These are phyloP conservation scores for Drosophila saltans DNA, from an alignment of 1,140 invertebrate genomes.

Conservation along the genomic window DNA sequence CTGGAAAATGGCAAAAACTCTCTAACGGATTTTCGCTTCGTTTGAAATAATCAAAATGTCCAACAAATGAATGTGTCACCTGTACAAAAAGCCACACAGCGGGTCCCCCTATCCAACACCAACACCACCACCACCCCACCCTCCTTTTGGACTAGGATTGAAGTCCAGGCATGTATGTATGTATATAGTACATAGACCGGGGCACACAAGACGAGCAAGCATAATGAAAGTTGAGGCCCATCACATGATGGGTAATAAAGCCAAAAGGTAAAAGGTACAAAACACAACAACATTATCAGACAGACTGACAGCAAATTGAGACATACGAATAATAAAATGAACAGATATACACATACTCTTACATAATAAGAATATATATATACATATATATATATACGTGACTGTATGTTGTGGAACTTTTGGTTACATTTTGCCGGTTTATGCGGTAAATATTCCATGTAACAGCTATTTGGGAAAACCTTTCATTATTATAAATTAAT, in stretches of 20 bases:
- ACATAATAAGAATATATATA: not conserved
- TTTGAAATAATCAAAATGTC: constrained; percentile 72
- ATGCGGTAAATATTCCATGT: constrained; percentile 6
- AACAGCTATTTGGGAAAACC: not conserved
- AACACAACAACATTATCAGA: constrained; percentile 22
- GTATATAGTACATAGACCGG: too few species aligned
- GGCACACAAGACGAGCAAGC: not conserved
- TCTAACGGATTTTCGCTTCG: constrained; percentile 54
- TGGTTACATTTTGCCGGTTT: not conserved
- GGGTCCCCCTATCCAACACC: too few species aligned
- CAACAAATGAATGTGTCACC: constrained; percentile 75
- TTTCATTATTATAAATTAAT: constrained; percentile 10
- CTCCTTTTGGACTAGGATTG: not conserved
- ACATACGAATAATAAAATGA: constrained; percentile 52
- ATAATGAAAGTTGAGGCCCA: not conserved
- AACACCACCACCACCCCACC: too few species aligned
- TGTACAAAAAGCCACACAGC: constrained; percentile 57
- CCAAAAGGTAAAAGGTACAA: constrained; percentile 49
- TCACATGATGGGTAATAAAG: constrained; percentile 25
- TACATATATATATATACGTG: constrained; percentile 5
- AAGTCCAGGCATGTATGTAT: not conserved
- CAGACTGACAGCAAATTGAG: constrained; percentile 48
- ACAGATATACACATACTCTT: constrained; percentile 24
- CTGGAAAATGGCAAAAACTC: constrained; percentile 38
- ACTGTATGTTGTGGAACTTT: not conserved